Base-by-base conservation (phyloP, 2,888 invertebrate species). In the Drosophila buzzatii region DNA sequence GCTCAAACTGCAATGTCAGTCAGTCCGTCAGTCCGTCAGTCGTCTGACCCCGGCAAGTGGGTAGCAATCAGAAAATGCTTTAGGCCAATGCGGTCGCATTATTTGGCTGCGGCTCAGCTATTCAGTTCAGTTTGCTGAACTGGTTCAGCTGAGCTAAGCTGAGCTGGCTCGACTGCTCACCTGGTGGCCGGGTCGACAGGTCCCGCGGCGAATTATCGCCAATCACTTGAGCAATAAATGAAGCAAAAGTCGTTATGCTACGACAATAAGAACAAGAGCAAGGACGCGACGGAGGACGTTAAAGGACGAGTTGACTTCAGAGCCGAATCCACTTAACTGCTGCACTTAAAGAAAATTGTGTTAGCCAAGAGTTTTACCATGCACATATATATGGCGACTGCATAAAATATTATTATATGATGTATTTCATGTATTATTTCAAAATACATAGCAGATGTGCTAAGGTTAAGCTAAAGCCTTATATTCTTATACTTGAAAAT, bases 101-200 rank as follows among this genome's bases (percentile, higher is more conserved):
- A 66, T 62, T 66, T 66, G 64, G 41, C 49, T 45, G 49, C 66
- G 35, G 47, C 35, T 31, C 51, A 45, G 27, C 56, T n/a, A 35
- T 23, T 53, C 14, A 18, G 47, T 33, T 51, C 51, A 51, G 51
- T 14, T 39, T 33, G 56, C 27, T 18, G 35, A 65, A 41, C 63
- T 56, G 53, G 31, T 56, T 66, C 20, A 57, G 37, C 37, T 37
- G 37, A 35, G 37, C 27, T 27, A 6, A 27, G 27, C 16, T 53
- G 52, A 53, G 45, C 57, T 67, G 70, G 39, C 27, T 31, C 39
- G 37, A 42, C 49, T 42, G 44, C 35, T 66, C 65, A 57, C 56
- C 73, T 52, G 62, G 59, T 57, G 37, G 55, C 92, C 99, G 99
- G 93, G 94, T 99, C 41, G 97, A 95, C 91, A 99, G 99, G 93